Evolutionary conservation across 1,140 invertebrate species (phyloP).

Genomic region (Apis cerana): DNA sequence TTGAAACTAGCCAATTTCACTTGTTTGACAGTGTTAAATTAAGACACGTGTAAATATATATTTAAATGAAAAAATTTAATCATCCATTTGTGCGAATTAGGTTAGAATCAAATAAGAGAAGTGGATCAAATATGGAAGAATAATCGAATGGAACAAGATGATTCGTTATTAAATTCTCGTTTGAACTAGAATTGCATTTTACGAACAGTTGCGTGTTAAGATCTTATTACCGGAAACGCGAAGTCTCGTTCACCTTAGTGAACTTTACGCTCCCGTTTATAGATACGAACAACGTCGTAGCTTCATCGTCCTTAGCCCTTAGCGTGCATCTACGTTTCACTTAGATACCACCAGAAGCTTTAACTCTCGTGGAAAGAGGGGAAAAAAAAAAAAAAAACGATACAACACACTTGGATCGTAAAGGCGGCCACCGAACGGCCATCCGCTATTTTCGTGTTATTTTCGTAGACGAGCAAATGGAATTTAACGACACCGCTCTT

Average conservation of each 20-base stretch:
- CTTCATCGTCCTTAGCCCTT: conserved; percentile 52
- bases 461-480: conserved; percentile 14
- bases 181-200: conserved; percentile 26
- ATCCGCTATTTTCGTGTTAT: conserved; percentile 16
- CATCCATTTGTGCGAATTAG: too few relatives aligned
- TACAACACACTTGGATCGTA: conserved; percentile 20
- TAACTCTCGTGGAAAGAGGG: not conserved
- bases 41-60: too few relatives aligned
- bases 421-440: not conserved
- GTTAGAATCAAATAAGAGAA: too few relatives aligned
- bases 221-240: conserved; percentile 11
- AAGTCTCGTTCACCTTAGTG: conserved; percentile 5
- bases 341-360: conserved; percentile 30
- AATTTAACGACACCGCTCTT: conserved; percentile 10
- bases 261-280: conserved; percentile 38
- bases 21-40: too few relatives aligned
- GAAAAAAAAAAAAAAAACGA: conserved; percentile 36
- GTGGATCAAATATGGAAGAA: too few relatives aligned
- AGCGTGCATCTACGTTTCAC: conserved; percentile 49
- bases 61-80: too few relatives aligned
- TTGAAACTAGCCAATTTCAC: too few relatives aligned
- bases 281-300: conserved; percentile 45
- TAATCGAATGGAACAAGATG: too few relatives aligned
- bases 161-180: not conserved
- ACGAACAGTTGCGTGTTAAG: conserved; percentile 26